phyloP scores from a whole-genome alignment of 1,140 invertebrate species.

The Eurosta solidaginis region DNA sequence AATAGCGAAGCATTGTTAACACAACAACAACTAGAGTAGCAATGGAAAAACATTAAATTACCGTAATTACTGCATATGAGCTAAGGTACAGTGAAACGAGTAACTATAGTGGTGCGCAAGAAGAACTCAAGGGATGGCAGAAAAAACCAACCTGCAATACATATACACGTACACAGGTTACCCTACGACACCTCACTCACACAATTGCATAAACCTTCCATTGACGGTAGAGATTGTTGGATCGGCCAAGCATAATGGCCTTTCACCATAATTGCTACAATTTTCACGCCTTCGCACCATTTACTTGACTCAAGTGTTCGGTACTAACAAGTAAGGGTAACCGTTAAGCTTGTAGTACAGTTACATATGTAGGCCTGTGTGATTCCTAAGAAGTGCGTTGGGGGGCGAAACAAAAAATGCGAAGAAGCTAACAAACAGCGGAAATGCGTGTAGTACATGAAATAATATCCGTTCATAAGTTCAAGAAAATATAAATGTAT shows the following conservation, averaged over 20 bases:
- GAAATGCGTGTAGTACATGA: neutral
- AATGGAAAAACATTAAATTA: conserved; percentile 21
- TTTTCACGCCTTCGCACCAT: conserved; percentile 21
- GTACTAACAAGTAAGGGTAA: neutral
- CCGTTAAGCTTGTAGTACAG: neutral
- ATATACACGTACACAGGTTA: neutral
- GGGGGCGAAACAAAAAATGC: neutral
- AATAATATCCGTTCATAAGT: no score
- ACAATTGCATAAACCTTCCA: neutral
- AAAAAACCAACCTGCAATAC: no score
- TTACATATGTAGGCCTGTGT: neutral
- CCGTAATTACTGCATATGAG: neutral
- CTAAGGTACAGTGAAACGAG: neutral
- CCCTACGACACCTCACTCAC: neutral
- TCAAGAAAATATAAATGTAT: no score
- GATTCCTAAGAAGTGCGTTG: neutral
- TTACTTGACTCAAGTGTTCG: neutral
- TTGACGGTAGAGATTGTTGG: neutral
- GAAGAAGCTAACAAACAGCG: neutral
- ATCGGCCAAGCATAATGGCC: neutral
- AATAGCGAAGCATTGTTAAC: neutral
- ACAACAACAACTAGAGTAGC: no score
- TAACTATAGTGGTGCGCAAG: neutral
- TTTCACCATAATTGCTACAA: conserved; percentile 8
- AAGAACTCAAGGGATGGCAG: neutral